These are phyloP conservation scores for Rhinogobius similis DNA, from an alignment of 2,113 vertebrate genomes.

Conservation along the genomic window DNA sequence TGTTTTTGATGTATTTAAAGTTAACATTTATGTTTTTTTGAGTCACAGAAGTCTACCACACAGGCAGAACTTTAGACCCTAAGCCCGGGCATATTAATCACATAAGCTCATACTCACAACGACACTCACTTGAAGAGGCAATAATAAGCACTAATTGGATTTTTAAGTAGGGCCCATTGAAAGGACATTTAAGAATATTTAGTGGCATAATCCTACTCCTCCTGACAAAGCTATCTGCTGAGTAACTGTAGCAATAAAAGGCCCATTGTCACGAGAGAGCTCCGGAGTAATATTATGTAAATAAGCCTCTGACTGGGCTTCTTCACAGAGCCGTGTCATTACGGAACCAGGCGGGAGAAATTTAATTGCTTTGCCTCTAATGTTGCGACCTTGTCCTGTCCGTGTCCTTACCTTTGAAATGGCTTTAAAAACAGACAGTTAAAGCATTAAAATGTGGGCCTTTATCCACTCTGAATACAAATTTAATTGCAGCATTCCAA, in stretches of 20 bases:
- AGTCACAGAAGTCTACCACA: neutral
- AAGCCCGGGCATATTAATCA: constrained; percentile 38
- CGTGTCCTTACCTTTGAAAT: constrained; percentile 32
- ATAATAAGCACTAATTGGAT: constrained; percentile 50
- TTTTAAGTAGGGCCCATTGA: constrained; percentile 26
- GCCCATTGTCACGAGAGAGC: constrained; percentile 24
- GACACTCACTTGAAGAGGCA: constrained; percentile 45
- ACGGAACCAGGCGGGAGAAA: neutral
- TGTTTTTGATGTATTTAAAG: too few species aligned
- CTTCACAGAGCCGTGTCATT: constrained; percentile 15
- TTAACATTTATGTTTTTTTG: neutral
- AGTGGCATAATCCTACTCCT: constrained; percentile 26
- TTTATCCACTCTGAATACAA: neutral
- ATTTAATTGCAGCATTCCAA: neutral
- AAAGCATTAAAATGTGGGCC: neutral
- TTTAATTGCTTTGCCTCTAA: neutral
- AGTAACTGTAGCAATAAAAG: constrained; percentile 12
- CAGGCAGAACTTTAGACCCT: neutral
- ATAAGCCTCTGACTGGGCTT: constrained; percentile 12
- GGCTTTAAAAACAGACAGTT: constrained; percentile 14
- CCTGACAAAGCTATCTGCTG: constrained; percentile 17
- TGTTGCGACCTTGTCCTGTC: constrained; percentile 5
- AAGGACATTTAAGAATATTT: constrained; percentile 43
- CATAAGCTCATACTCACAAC: constrained; percentile 42
- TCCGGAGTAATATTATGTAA: constrained; percentile 15